Conservation (phyloP, 2,113 vertebrate species). For the Rhabdomys dilectus region DNA sequence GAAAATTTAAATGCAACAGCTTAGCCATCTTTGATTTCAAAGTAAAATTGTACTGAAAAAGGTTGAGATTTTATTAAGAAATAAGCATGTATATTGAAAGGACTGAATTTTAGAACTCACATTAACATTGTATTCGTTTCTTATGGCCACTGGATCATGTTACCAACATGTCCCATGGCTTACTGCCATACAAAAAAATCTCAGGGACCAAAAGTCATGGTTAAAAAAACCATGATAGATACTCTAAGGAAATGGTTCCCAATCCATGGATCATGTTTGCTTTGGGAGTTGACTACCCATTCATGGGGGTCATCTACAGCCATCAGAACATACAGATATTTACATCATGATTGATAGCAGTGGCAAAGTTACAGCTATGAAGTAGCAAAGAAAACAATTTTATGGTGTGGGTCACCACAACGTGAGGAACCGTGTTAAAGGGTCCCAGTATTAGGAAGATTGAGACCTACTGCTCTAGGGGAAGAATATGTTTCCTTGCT, state of each 20-base stretch:
- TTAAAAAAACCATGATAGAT: background rate
- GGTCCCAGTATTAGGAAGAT: background rate
- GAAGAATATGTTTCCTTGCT: background rate
- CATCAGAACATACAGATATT: background rate
- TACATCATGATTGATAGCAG: background rate
- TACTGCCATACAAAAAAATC: background rate
- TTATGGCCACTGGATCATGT: background rate
- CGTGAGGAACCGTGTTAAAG: background rate
- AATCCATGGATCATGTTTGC: background rate
- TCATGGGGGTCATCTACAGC: background rate
- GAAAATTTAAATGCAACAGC: background rate
- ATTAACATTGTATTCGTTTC: background rate
- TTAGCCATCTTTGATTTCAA: background rate
- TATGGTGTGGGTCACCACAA: background rate
- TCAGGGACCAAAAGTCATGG: background rate
- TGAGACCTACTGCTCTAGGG: background rate
- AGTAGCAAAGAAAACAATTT: background rate
- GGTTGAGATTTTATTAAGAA: background rate
- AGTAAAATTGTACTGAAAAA: slow-evolving; percentile 1
- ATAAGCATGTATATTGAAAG: background rate
- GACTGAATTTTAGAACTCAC: background rate
- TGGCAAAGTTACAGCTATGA: background rate
- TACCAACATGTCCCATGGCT: background rate
- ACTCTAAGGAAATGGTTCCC: background rate
- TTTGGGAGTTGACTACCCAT: background rate